phyloP scores from a whole-genome alignment of 1,140 invertebrate genomes.

The Cherax destructor region DNA sequence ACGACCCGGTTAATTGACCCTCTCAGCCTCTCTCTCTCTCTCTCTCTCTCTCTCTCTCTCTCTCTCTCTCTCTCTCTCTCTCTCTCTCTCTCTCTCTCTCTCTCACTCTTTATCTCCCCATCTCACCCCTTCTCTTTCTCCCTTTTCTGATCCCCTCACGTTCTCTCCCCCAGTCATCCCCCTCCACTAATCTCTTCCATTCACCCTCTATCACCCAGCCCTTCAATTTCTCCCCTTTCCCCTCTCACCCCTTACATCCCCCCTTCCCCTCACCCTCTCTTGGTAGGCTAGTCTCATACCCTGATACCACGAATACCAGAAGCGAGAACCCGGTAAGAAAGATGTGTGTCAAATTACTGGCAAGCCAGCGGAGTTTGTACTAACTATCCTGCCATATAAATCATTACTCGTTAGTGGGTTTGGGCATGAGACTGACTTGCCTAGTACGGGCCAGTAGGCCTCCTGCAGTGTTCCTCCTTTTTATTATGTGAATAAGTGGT shows the following conservation, averaged over 20 bases:
- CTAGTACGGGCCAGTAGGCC: no score
- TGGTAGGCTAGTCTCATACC: no score
- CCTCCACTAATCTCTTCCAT: neutral
- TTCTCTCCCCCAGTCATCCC: neutral
- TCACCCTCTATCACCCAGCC: neutral
- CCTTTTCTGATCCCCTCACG: neutral
- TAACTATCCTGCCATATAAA: no score
- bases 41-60: slow-evolving; percentile 13
- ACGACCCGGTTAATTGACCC: slow-evolving; percentile 2
- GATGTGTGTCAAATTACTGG: no score
- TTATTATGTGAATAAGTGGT: no score
- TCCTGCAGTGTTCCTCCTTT: no score
- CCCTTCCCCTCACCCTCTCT: neutral
- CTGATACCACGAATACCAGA: no score
- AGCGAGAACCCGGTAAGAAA: no score
- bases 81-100: neutral
- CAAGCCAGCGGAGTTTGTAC: no score
- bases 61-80: slow-evolving; percentile 13
- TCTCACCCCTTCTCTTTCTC: neutral
- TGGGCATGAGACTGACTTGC: no score
- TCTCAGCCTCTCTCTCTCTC: neutral
- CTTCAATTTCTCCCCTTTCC: neutral
- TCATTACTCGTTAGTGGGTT: no score
- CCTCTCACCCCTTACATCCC: neutral
- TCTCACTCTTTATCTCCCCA: neutral